Conservation (phyloP, 2,113 vertebrate genomes). For the Pterocles gutturalis region DNA sequence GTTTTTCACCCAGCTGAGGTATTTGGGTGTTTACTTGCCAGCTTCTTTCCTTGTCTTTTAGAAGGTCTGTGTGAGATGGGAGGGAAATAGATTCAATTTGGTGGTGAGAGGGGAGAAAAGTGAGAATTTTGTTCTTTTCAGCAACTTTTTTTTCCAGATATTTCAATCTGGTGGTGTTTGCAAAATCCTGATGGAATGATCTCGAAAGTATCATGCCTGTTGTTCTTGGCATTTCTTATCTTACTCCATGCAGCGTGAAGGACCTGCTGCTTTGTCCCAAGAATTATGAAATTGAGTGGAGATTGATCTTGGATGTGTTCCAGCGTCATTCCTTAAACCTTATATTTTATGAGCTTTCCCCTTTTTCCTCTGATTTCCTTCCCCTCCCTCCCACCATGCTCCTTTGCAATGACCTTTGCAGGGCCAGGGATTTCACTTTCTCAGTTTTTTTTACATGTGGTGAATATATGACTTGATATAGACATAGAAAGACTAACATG, state of each 20-base stretch:
- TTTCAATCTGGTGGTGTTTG: slow-evolving; percentile 71
- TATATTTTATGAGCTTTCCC: slow-evolving; percentile 41
- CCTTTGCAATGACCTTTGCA: background rate
- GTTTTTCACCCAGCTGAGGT: background rate
- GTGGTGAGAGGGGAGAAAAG: slow-evolving; percentile 44
- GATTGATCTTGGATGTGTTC: slow-evolving; percentile 76
- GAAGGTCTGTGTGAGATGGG: background rate
- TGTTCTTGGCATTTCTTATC: slow-evolving; percentile 77
- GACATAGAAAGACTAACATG: background rate
- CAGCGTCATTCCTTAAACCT: slow-evolving; percentile 70
- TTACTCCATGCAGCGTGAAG: slow-evolving; percentile 68
- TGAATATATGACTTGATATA: background rate
- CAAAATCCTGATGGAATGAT: slow-evolving; percentile 66
- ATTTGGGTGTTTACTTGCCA: background rate
- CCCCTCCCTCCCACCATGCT: background rate
- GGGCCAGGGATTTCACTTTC: background rate
- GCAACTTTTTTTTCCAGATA: slow-evolving; percentile 40
- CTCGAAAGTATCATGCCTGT: slow-evolving; percentile 75
- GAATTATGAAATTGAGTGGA: slow-evolving; percentile 74
- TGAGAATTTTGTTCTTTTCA: slow-evolving; percentile 67
- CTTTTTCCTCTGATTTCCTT: background rate
- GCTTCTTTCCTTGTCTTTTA: background rate
- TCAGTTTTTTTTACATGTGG: background rate
- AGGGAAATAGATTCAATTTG: background rate
- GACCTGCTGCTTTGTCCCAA: slow-evolving; percentile 76